Evolutionary conservation across 2,888 invertebrate genomes (phyloP).

Genomic region (Melitaea athalia): DNA sequence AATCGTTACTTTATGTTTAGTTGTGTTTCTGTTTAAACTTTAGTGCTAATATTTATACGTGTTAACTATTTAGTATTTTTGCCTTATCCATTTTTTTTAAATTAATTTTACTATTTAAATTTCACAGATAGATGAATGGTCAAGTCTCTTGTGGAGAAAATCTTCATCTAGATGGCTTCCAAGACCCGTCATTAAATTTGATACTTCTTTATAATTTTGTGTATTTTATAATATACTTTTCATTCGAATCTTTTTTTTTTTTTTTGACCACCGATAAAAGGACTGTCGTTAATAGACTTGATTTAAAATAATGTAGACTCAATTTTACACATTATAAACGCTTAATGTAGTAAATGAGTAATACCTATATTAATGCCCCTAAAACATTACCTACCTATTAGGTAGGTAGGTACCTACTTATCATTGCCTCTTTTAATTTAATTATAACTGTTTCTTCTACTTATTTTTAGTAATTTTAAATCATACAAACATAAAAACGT

Average conservation of each 20-base stretch:
- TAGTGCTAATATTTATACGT: not conserved
- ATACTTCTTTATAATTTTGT: constrained; percentile 5
- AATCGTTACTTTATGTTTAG: too few relatives aligned
- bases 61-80: not conserved
- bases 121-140: constrained; percentile 19
- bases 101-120: not conserved
- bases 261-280: not conserved
- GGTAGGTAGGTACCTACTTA: too few relatives aligned
- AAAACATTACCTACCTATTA: too few relatives aligned
- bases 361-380: too few relatives aligned
- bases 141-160: constrained; percentile 29
- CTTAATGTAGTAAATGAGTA: too few relatives aligned
- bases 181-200: constrained; percentile 28
- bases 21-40: not conserved
- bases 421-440: too few relatives aligned
- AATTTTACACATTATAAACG: too few relatives aligned
- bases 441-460: too few relatives aligned
- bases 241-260: not conserved
- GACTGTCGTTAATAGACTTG: too few relatives aligned
- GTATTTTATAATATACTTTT: not conserved
- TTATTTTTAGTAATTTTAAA: not conserved
- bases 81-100: not conserved
- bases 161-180: constrained; percentile 31
- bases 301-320: too few relatives aligned
- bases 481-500: not conserved